These are phyloP conservation scores for Hoplodrina ambigua DNA, from an alignment of 2,888 invertebrate species.

Conservation along the genomic window DNA sequence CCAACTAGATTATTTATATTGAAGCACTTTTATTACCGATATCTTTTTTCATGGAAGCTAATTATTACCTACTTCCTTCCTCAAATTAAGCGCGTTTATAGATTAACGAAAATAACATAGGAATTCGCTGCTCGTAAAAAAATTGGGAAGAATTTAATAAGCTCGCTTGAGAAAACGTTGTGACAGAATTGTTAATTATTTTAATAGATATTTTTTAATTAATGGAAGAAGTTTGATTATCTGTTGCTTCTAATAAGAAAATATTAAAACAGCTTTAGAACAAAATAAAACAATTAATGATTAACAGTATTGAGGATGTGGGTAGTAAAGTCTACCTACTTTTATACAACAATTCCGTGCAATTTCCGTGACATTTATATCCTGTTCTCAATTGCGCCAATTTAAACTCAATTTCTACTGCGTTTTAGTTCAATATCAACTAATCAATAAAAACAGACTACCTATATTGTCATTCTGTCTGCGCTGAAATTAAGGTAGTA, in stretches of 20 bases:
- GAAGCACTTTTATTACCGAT: slow-evolving; percentile 69
- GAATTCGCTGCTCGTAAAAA: slow-evolving; percentile 60
- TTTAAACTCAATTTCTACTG: too few species aligned
- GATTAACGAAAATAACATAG: slow-evolving; percentile 57
- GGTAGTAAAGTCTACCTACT: not conserved
- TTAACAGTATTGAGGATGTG: not conserved
- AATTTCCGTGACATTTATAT: too few species aligned
- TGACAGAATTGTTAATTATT: slow-evolving; percentile 53
- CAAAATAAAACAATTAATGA: slow-evolving; percentile 10
- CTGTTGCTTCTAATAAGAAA: not conserved
- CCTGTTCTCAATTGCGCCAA: too few species aligned
- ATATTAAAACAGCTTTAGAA: not conserved
- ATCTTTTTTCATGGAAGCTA: slow-evolving; percentile 68
- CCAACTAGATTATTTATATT: slow-evolving; percentile 71
- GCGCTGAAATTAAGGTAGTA: not conserved
- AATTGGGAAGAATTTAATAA: slow-evolving; percentile 54
- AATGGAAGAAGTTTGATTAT: slow-evolving; percentile 36
- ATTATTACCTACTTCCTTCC: slow-evolving; percentile 72
- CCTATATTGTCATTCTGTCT: not conserved
- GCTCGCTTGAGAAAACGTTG: slow-evolving; percentile 50
- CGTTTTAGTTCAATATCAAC: not conserved
- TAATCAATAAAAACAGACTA: not conserved
- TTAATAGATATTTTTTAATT: slow-evolving; percentile 44
- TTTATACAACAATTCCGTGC: too few species aligned
- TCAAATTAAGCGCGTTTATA: slow-evolving; percentile 66